These are phyloP conservation scores for Tupaia tana DNA, from an alignment of 2,113 vertebrate genomes.

Conservation along the genomic window DNA sequence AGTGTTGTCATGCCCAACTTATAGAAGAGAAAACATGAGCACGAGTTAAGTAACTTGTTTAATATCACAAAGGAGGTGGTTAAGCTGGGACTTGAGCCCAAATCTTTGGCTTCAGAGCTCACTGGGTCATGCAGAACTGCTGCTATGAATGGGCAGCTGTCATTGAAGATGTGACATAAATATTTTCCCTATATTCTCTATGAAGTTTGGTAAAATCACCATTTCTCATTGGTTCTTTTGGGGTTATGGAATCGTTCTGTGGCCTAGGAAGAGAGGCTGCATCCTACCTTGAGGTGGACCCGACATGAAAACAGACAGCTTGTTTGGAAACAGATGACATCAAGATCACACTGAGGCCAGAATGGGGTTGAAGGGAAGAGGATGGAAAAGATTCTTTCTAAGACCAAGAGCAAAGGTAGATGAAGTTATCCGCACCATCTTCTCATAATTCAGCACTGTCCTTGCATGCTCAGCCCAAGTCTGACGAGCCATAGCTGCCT, in stretches of 20 bases:
- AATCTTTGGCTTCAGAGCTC: neutral
- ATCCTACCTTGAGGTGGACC: neutral
- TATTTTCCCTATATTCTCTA: neutral
- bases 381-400: neutral
- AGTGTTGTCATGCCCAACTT: neutral
- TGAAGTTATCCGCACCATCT: neutral
- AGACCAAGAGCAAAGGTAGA: neutral
- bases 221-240: neutral
- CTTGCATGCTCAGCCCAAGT: neutral
- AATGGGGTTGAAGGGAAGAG: rapidly evolving
- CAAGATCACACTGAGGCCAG: neutral
- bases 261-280: neutral
- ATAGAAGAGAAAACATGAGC: neutral
- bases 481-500: neutral
- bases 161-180: neutral
- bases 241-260: neutral
- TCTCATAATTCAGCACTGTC: neutral
- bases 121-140: rapidly evolving
- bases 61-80: neutral
- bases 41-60: neutral
- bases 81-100: neutral
- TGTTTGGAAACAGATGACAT: neutral
- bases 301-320: neutral
- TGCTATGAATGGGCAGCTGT: neutral
- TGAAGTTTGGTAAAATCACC: neutral